Percentiles rank a stretch among this genome's conserved stretches.
Evolutionary conservation across 2,797 vertebrate genomes (phyloP).

Genomic region (Neosalanx taihuensis): DNA sequence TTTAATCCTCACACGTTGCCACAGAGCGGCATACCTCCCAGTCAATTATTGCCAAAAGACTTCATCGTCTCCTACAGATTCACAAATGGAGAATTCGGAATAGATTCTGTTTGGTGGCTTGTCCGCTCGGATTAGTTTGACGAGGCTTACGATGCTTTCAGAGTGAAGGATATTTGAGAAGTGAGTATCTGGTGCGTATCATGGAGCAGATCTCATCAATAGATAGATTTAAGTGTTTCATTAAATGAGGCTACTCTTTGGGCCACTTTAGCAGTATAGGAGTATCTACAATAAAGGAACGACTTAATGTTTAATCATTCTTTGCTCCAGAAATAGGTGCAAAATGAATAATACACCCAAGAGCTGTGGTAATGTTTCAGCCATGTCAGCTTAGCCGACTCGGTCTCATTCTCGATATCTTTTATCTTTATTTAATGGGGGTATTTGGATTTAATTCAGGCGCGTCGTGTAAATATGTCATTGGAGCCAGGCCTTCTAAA

Average conservation of each 20-base stretch:
- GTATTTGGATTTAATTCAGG: conserved; percentile 36
- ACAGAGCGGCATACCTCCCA: conserved; percentile 66
- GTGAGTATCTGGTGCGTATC: conserved; percentile 64
- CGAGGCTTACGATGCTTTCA: conserved; percentile 66
- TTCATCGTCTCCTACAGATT: conserved; percentile 64
- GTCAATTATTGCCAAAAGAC: conserved; percentile 79
- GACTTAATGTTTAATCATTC: conserved; percentile 8
- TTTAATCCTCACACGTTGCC: conserved; percentile 78
- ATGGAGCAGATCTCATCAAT: conserved; percentile 64
- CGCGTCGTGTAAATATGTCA: conserved; percentile 38
- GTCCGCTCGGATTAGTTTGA: conserved; percentile 71
- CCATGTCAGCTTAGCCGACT: not conserved
- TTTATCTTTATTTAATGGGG: conserved; percentile 40
- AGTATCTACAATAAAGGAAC: conserved; percentile 21
- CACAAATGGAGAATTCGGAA: conserved; percentile 69
- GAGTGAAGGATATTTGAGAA: conserved; percentile 61
- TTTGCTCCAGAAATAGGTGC: conserved; percentile 18
- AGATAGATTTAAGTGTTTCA: conserved; percentile 64
- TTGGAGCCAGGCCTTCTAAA: conserved; percentile 17
- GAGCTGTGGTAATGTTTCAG: not conserved
- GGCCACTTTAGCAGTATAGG: conserved; percentile 60
- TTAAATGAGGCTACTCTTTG: conserved; percentile 66
- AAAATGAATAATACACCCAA: conserved; percentile 26
- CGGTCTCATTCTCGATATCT: conserved; percentile 30
- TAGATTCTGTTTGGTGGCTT: conserved; percentile 66